Base-by-base conservation (phyloP, 1,140 invertebrate genomes). In the Bacillus rossius region DNA sequence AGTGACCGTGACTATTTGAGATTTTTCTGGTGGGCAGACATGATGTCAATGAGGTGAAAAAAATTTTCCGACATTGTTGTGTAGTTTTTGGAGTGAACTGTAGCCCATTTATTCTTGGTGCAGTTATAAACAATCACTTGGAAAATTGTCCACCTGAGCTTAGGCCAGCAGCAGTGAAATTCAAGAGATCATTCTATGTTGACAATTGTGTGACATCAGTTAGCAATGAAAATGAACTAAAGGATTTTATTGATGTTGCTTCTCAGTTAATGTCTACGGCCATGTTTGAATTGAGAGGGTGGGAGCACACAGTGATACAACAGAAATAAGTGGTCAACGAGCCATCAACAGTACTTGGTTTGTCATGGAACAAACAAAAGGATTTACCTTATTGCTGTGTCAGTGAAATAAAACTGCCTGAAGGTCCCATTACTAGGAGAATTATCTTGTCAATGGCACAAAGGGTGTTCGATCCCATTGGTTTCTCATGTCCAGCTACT, bases 21-120 rank as follows among this genome's bases (percentile, higher is more conserved):
- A n/a, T 75, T 75, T 57, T 43, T 75, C 4, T 76, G 73, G 72
- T 53, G 56, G 22, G 52, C 59, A 47, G 57, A 40, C n/a, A 51
- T 16, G 60, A 64, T 10, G 52, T 34, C 17, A 40, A 25, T 26
- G 62, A 37, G 42, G 55, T 60, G 1, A n/a, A n/a, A n/a, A 48
- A 34, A 13, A 10, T 65, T 56, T 69, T 60, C 48, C 40, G 65
- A 23, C 64, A 73, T 60, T 37, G 49, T n/a, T 45, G 72, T 8
- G 70, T 64, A 0, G 51, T 64, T n/a, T 66, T 66, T 59, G 64
- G 61, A 45, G 26, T 63, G 5, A 49, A 13, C 16, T 55, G 23
- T 17, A 62, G 61, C 50, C 63, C 63, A 3, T 66, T 62, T 53
- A 38, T 55, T 14, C 37, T 63, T 13, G 42, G 4, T 41, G 49